Evolutionary conservation across 2,113 vertebrate genomes (phyloP).

Genomic region (Tenrec ecaudatus): DNA sequence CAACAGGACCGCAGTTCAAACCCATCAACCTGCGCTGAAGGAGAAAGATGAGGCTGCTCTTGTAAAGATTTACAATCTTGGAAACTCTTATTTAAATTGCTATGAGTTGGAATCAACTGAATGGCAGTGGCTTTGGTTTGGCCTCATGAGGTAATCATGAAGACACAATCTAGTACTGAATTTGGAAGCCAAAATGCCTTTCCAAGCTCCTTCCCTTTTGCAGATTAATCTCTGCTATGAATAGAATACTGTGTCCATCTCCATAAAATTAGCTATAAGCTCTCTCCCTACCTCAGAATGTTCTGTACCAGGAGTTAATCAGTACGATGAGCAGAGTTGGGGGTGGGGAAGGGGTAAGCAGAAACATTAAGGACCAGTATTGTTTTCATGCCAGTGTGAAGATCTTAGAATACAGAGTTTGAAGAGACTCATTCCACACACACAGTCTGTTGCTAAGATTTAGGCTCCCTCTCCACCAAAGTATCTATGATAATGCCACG

Average conservation of each 20-base stretch:
- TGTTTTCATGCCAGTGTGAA: background rate
- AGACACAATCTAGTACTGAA: background rate
- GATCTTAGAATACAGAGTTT: background rate
- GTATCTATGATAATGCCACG: background rate
- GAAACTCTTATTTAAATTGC: too few species aligned
- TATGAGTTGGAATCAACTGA: too few species aligned
- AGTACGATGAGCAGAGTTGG: background rate
- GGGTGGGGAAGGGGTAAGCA: background rate
- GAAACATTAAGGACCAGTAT: background rate
- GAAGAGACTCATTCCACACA: background rate
- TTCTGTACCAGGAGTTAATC: background rate
- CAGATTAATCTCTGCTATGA: background rate
- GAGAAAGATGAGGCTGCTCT: too few species aligned
- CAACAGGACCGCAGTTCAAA: too few species aligned
- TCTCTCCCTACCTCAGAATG: background rate
- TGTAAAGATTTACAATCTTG: too few species aligned
- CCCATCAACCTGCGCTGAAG: too few species aligned
- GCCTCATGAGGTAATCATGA: background rate
- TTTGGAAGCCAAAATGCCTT: background rate
- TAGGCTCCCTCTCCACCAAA: background rate
- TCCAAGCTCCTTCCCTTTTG: background rate
- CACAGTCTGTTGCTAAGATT: background rate
- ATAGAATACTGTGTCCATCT: background rate
- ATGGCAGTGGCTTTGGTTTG: background rate
- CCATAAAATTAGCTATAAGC: background rate